These are phyloP conservation scores for Lasius fuliginosus DNA, from an alignment of 2,888 invertebrate species.

Conservation along the genomic window DNA sequence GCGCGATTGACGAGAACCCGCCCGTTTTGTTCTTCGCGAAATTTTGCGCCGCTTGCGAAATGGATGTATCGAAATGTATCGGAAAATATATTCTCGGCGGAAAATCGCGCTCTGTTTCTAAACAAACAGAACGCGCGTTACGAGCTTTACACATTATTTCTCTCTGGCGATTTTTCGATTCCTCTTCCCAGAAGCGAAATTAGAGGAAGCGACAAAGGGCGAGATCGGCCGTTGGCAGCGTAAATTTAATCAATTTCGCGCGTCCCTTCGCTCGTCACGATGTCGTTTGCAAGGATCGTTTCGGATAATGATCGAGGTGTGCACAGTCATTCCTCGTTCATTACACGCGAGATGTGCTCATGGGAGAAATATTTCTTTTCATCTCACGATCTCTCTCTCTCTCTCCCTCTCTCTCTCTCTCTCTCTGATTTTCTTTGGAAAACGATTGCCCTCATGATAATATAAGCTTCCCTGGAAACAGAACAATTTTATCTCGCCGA, in stretches of 20 bases:
- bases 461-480: constrained; percentile 32
- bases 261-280: constrained; percentile 37
- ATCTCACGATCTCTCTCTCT: neutral
- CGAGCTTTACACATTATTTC: neutral
- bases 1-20: neutral
- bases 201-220: neutral
- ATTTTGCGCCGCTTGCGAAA: neutral
- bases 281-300: constrained; percentile 42
- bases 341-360: neutral
- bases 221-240: constrained; percentile 28
- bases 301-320: constrained; percentile 44
- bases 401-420: neutral
- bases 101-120: neutral
- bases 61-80: neutral
- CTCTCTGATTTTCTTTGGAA: neutral
- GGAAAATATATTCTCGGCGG: neutral
- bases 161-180: neutral
- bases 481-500: constrained; percentile 29
- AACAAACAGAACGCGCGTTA: neutral
- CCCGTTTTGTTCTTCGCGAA: neutral
- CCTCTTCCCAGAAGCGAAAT: neutral
- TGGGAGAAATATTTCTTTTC: constrained; percentile 16
- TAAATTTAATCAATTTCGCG: constrained; percentile 48
- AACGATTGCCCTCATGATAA: constrained; percentile 29
- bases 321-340: neutral